A percentile compares a stretch with the other conserved stretches of the same genome.
Evolutionary conservation across 1,140 invertebrate species (phyloP).

Genomic region (Chrysoperla carnea): DNA sequence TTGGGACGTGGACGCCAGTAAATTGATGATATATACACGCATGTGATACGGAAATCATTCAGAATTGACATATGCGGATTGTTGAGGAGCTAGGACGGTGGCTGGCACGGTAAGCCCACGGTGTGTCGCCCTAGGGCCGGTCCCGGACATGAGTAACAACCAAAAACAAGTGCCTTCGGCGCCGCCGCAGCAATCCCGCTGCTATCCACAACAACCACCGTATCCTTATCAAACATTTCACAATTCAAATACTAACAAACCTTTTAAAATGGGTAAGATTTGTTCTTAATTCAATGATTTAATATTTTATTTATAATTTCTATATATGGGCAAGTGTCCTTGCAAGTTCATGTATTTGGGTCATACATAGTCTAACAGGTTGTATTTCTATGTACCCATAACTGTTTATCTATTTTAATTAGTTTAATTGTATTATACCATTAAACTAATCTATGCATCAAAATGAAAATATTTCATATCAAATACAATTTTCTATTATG

Average conservation of each 20-base stretch:
- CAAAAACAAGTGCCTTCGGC: conserved; percentile 19
- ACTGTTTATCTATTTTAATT: too few species aligned
- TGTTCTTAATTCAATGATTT: conserved; percentile 2
- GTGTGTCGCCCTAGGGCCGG: conserved; percentile 12
- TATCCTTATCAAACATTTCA: conserved; percentile 15
- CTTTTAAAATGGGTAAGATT: conserved; percentile 8
- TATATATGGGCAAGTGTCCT: not conserved
- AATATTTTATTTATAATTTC: not conserved
- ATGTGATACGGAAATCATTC: conserved; percentile 8
- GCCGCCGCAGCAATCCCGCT: conserved; percentile 12
- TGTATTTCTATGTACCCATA: too few species aligned
- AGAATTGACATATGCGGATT: conserved; percentile 16
- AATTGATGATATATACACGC: conserved; percentile 10
- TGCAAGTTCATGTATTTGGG: not conserved
- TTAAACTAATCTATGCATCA: too few species aligned
- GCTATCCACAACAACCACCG: not conserved
- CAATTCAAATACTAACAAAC: not conserved
- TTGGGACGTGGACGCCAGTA: not conserved
- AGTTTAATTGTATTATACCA: too few species aligned
- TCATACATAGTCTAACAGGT: not conserved
- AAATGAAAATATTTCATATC: too few species aligned
- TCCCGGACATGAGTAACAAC: conserved; percentile 17
- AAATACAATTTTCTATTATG: too few species aligned
- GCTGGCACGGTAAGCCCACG: conserved; percentile 17
- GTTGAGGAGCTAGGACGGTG: conserved; percentile 11